phyloP scores from a whole-genome alignment of 2,797 vertebrate genomes.

The Liparis tanakae region DNA sequence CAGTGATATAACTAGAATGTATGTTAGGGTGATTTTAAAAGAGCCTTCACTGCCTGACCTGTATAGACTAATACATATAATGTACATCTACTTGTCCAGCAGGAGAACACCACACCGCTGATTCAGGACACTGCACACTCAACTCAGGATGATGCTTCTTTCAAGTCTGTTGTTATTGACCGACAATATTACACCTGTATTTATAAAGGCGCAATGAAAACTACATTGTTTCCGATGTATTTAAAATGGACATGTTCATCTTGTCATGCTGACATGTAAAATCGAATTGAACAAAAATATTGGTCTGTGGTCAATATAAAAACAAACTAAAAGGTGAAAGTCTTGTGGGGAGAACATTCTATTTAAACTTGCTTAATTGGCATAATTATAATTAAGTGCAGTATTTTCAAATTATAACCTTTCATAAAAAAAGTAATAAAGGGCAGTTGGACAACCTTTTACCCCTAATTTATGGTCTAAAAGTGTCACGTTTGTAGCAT shows the following conservation, averaged over 20 bases:
- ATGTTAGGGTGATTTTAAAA: conserved; percentile 27
- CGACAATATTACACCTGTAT: neutral
- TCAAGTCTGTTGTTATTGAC: neutral
- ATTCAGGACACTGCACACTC: conserved; percentile 20
- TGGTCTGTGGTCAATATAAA: neutral
- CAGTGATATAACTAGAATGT: conserved; percentile 29
- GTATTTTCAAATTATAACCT: neutral
- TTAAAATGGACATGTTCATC: neutral
- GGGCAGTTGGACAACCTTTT: neutral
- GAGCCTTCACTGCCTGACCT: conserved; percentile 23
- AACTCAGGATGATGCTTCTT: conserved; percentile 9
- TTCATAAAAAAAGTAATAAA: conserved; percentile 1
- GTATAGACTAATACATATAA: conserved; percentile 22
- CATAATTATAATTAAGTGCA: neutral
- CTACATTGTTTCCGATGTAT: neutral
- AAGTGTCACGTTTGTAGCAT: neutral
- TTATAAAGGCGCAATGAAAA: neutral
- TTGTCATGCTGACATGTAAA: neutral
- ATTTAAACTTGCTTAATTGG: neutral
- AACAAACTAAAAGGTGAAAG: neutral
- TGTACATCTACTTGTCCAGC: conserved; percentile 24
- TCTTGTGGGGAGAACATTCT: neutral
- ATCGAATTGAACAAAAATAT: neutral
- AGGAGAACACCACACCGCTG: conserved; percentile 33
- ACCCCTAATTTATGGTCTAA: neutral